Base-by-base conservation (phyloP, 1,140 invertebrate species). In the Ceratina calcarata region DNA sequence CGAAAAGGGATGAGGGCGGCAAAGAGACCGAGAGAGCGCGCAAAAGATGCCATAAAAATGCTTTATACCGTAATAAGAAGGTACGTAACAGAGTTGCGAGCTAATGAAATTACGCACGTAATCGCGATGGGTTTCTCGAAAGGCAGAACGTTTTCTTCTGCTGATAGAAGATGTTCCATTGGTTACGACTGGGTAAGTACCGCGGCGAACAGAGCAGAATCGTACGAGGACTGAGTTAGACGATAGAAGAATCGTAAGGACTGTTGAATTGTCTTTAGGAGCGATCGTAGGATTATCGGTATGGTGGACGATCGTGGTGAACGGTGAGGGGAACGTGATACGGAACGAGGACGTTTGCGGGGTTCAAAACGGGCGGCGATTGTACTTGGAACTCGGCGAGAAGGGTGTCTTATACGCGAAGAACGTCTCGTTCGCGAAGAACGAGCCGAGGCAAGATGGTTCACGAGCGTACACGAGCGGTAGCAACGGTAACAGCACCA, bases 321-420 rank as follows among this genome's bases (percentile, higher is more conserved):
- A 57, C 6, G 45, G 74, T 7, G 80, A 81, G 12, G 81, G 87
- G 13, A 83, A 90, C 4, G 71, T 90, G 7, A 69, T 91, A 22
- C 90, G 93, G 4, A 92, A 94, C 72, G 91, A 94, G 78, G 94
- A 95, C 79, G 95, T 95, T 65, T 96, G 95, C 83, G 94, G 94
- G 16, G 86, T 91, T 18, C 93, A 94, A 85, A 95, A 95, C 87
- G 94, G 94, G 6, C 88, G 94, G 22, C 90, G 95, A 16, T 87
- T 95, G 51, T 95, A 95, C 78, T 84, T 95, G 10, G 95, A 96
- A 81, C 87, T 95, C 22, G 95, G 95, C 15, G 94, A 95, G 74
- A 92, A 93, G 6, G 95, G 95, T 0, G 90, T 94, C 7, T 84
- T 95, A 4, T 93, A 93, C 57, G 95, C 94, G 1, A 93, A 92